Base-by-base conservation (phyloP, 2,797 vertebrate species). In the Scleropages formosus region DNA sequence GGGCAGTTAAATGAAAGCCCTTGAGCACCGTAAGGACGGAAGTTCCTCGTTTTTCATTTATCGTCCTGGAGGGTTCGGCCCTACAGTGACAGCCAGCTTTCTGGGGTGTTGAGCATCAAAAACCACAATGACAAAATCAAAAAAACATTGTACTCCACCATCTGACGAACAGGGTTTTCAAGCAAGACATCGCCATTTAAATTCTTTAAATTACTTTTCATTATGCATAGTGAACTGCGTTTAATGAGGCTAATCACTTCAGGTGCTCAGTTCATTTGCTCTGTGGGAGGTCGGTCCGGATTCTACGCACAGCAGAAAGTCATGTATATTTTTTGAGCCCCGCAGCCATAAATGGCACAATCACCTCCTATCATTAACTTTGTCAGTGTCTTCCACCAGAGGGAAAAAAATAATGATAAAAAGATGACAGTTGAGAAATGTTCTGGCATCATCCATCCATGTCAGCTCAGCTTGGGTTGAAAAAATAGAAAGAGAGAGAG, bases 301-400 rank as follows among this genome's bases (percentile, higher is more conserved):
- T 15, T 59, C 15, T 39, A 11, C 8, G 27, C 53, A 31, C 26
- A 20, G n/a, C 18, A 16, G 53, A 24, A 20, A 20, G 44, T 8
- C 46, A 51, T 70, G 31, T n/a, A 27, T 76, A 62, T 70, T 27
- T 69, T 69, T 46, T 46, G 67, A 62, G 31, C 66, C 46, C 18
- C 31, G 67, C 46, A 53, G 75, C 44, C 9, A 44, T 70, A 53
- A 63, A 26, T 15, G 58, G 58, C 59, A n/a, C 67, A 20, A 39
- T 26, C 44, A 26, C 58, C 4, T 11, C 60, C 65, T 27, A 59
- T 76, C 75, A 71, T 76, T 76, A 76, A 76, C 66, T 68, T 72
- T 46, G 27, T 39, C 18, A 27, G 27, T 46, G 20, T 59, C n/a
- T 63, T 62, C 60, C 3, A 16, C 26, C 3, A 20, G 62, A 26